Evolutionary conservation across 2,113 vertebrate genomes (phyloP), one percentile per base, ranked within the genome.

Genomic region (Brachyistius frenatus): DNA sequence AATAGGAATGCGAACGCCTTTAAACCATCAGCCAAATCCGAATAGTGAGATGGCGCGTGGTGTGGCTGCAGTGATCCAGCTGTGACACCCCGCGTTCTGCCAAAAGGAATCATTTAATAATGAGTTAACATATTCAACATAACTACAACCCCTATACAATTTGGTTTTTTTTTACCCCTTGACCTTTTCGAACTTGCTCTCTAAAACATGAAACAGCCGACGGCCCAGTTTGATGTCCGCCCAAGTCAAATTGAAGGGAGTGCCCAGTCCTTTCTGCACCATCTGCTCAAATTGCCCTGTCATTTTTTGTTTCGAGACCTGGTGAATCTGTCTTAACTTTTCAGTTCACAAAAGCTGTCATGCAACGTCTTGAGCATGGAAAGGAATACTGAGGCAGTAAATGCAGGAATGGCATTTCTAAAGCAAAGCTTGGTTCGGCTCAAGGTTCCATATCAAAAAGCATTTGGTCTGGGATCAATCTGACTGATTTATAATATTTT

Each of bases 401-500:
- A 80, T 56, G n/a, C 23, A 44, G 65, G 49, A 46, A 32, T 66
- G 60, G 15, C 36, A 55, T 76, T 69, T 56, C 68, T 53, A 47
- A 69, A 23, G 9, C 32, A 72, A 54, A 50, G 75, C 16, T 56
- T 65, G 66, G 69, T 58, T 57, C 35, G 46, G 55, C 10, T 52
- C 10, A 47, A 31, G 37, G 39, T 50, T 83, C 44, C 23, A 68
- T 50, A 69, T 55, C 41, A 65, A 81, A 75, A 69, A 16, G 39
- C 7, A 66, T n/a, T 8, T 35, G 62, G 30, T 39, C 6, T 7
- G 36, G 41, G 36, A 66, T 63, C 37, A 68, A 68, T 56, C 2
- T 37, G 16, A 56, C 8, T 69, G 33, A 78, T 76, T 62, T 68
- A 52, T 35, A 33, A 53, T 35, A 32, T 58, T 44, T 49, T 62